Base-by-base conservation (phyloP, 2,113 vertebrate genomes). In the Callipepla californica region DNA sequence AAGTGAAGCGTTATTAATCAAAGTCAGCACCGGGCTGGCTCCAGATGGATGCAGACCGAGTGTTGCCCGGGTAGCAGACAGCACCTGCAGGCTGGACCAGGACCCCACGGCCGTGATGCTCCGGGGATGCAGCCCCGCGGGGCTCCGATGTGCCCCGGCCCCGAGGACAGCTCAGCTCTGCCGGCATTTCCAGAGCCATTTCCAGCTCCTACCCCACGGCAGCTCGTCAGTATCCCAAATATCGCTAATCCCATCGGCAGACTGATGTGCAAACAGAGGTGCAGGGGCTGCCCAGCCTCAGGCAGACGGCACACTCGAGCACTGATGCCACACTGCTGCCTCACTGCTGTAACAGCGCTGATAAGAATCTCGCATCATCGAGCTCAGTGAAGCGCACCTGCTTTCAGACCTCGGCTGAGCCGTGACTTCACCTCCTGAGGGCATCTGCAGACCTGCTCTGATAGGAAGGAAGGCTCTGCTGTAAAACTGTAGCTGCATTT, bases 181-280 rank as follows among this genome's bases (percentile, higher is more conserved):
- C 63, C 40, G 42, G 13, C 15, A 4, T 67, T 93, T 58, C 82
- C 65, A 42, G 26, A 62, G 70, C 48, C 53, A 32, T 59, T 6
- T 28, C 1, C 55, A 42, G 16, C 34, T 23, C 72, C 10, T 21
- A 15, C 32, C 25, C 47, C 55, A 62, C 0, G 0, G 1, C 0
- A 4, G 45, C 28, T 85, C 40, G 0, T 6, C 15, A 65, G 62
- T 13, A 11, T 15, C 7, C 30, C 8, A 55, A 36, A 55, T 8
- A 15, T 23, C 36, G 13, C 10, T 1, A 38, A 68, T 18, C 9
- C 6, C 1, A 32, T 17, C 32, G 26, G 87, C n/a, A 75, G 75
- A n/a, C 20, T 25, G 10, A 13, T 23, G 69, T 9, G 73, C 36
- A 74, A 76, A 50, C 2, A 67, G 72, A 42, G 59, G 68, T 0